Base-by-base conservation (phyloP, 2,797 vertebrate genomes). In the Amblyraja radiata region DNA sequence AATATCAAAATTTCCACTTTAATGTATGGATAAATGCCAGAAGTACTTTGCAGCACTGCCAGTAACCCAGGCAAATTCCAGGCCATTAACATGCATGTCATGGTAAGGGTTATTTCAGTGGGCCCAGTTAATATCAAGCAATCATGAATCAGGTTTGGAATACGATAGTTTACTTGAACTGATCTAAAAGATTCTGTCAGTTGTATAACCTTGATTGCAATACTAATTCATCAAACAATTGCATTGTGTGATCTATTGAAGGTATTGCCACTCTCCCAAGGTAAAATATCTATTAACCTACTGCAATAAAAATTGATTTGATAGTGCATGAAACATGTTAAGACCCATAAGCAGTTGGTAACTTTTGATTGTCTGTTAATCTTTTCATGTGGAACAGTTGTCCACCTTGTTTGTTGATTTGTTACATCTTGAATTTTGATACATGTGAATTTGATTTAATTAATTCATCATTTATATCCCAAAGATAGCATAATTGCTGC, bases 301-400 rank as follows among this genome's bases (percentile, higher is more conserved):
- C 1, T 73, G 32, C 88, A 91, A 65, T n/a, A 46, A 73, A 11
- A 61, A 68, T 28, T 93, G 0, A 0, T 4, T 93, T 93, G 54
- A 25, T 21, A 28, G 86, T 54, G 54, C 86, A 18, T 93, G 63
- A 84, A 77, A 71, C n/a, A 58, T 46, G 54, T 81, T 74, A 28
- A 93, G 76, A 93, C 90, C 73, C 32, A 84, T 65, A 46, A 86
- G 68, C 65, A 93, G 80, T 80, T 93, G 79, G 25, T 93, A 32
- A 39, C 79, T 93, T 39, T 86, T 93, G 14, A 54, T 28, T 93
- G 46, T 21, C 74, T 16, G 4, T 39, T 92, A 54, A 90, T 68
- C 71, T 21, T 39, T 92, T 76, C 71, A 76, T 0, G 6, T 76
- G 46, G 71, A 28, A 68, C 1, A 8, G 71, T 76, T 92, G 4